Conservation (phyloP, 1,140 invertebrate genomes). For the Nixonia krombeini region DNA sequence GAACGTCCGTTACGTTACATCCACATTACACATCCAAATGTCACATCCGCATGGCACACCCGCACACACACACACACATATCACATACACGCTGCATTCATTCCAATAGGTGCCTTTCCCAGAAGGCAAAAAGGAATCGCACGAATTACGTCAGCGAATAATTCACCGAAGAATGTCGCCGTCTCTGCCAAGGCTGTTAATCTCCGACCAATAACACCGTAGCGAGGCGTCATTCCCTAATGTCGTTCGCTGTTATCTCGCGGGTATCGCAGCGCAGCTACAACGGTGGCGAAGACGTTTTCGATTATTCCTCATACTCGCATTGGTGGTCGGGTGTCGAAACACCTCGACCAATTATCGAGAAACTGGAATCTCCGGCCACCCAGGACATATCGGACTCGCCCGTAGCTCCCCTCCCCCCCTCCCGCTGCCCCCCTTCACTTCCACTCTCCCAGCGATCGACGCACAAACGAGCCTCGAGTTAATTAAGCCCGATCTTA, state of each 20-base stretch:
- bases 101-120: no score
- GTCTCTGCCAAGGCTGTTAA: no score
- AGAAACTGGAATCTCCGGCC: slow-evolving; percentile 71
- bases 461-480: slow-evolving; percentile 66
- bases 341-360: slow-evolving; percentile 73
- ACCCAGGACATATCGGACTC: slow-evolving; percentile 58
- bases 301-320: slow-evolving; percentile 62
- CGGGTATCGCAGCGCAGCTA: slow-evolving; percentile 39
- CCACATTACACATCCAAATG: no score
- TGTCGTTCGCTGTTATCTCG: slow-evolving; percentile 47
- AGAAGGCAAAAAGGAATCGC: no score
- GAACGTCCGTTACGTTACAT: no score
- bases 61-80: no score
- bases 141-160: no score
- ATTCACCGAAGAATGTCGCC: no score
- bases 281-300: slow-evolving; percentile 39
- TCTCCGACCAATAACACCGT: no score
- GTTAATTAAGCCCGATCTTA: slow-evolving; percentile 71
- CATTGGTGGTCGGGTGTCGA: slow-evolving; percentile 70
- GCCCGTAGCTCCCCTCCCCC: slow-evolving; percentile 16
- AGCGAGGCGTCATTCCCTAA: slow-evolving; percentile 36
- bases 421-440: slow-evolving; percentile 2
- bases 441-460: slow-evolving; percentile 24
- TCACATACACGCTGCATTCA: no score
- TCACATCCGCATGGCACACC: no score